A percentile compares a stretch with the other conserved stretches of the same genome.
phyloP scores from a whole-genome alignment of 2,888 invertebrate genomes.

The Dicranocentrus wangi region DNA sequence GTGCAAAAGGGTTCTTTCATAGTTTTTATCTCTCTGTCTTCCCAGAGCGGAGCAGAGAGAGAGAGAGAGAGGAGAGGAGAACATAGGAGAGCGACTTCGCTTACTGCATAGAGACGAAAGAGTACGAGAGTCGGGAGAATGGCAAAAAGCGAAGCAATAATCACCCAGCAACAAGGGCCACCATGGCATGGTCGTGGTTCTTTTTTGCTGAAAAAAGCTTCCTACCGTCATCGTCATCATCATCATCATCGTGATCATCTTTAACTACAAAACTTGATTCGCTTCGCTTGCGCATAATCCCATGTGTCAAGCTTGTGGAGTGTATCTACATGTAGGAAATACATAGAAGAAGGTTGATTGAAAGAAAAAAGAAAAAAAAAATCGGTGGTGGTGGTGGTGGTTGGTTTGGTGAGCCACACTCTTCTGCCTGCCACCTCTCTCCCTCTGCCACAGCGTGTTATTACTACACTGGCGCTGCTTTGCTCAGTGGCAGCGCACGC shows the following conservation, averaged over 20 bases:
- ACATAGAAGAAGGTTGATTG: too few species aligned
- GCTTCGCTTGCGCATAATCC: conserved; percentile 2
- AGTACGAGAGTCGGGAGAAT: conserved; percentile 31
- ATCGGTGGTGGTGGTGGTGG: too few species aligned
- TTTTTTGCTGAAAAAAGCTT: too few species aligned
- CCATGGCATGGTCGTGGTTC: not conserved
- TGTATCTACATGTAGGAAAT: too few species aligned
- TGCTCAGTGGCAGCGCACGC: too few species aligned
- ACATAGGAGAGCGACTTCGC: too few species aligned
- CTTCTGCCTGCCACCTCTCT: not conserved
- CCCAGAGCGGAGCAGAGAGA: conserved; percentile 21
- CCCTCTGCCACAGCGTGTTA: too few species aligned
- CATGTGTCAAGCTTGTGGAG: not conserved
- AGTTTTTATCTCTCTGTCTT: too few species aligned
- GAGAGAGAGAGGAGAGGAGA: too few species aligned
- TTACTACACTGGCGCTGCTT: too few species aligned
- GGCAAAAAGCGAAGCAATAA: conserved; percentile 15
- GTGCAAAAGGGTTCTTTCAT: too few species aligned
- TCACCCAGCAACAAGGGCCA: conserved; percentile 54
- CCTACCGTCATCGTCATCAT: not conserved
- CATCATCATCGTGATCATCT: not conserved
- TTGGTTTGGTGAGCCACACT: too few species aligned
- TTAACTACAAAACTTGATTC: not conserved
- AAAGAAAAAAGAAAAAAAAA: conserved; percentile 3
- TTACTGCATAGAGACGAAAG: conserved; percentile 30